These are phyloP conservation scores for Pteronura brasiliensis DNA, from an alignment of 2,113 vertebrate genomes.

Conservation along the genomic window DNA sequence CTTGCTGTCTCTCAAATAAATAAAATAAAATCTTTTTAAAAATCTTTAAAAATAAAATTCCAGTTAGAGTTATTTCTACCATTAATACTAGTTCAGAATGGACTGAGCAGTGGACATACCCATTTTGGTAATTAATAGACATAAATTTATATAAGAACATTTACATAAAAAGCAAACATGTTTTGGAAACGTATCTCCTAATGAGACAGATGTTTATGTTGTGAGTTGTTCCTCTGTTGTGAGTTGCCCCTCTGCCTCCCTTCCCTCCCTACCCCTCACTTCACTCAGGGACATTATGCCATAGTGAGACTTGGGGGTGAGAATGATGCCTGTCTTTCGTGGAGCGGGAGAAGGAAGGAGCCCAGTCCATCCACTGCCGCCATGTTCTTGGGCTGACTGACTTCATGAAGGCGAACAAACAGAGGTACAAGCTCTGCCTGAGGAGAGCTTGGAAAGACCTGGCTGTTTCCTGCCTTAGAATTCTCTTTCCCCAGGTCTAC, in stretches of 20 bases:
- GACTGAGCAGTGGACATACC: not conserved
- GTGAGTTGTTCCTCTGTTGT: not conserved
- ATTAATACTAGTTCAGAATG: not conserved
- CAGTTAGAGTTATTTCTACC: not conserved
- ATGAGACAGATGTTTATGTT: not conserved
- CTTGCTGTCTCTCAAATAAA: not conserved
- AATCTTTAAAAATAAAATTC: not conserved
- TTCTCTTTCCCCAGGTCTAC: not conserved
- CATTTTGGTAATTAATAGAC: not conserved
- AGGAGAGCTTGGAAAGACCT: not conserved
- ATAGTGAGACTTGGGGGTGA: not conserved
- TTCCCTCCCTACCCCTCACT: not conserved
- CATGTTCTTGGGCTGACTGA: not conserved
- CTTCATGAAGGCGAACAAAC: no score
- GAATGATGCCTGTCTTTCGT: not conserved
- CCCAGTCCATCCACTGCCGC: fast-evolving
- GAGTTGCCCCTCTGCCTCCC: no score
- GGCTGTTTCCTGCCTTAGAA: not conserved
- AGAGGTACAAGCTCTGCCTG: not conserved
- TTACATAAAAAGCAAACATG: not conserved
- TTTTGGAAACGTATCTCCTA: not conserved
- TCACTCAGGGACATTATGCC: no score
- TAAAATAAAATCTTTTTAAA: not conserved
- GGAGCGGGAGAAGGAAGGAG: not conserved
- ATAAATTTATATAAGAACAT: not conserved